phyloP scores from a whole-genome alignment of 1,140 invertebrate species.

The Penaeus japonicus region DNA sequence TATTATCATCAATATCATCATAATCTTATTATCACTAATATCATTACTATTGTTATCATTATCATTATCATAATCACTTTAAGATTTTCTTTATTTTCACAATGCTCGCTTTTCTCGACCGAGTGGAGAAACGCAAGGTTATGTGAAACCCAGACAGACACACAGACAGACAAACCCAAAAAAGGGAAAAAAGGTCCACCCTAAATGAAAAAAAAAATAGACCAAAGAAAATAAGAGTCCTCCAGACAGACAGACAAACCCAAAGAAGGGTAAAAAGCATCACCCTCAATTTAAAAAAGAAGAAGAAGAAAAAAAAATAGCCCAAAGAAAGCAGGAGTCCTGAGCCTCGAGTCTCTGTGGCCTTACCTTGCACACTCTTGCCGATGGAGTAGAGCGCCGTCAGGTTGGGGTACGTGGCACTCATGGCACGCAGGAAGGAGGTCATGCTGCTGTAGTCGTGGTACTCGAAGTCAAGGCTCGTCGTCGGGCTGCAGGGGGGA shows the following conservation, averaged over 20 bases:
- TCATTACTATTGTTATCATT: too few relatives aligned
- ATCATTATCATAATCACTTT: too few relatives aligned
- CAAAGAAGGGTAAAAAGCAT: neutral
- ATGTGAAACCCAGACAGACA: neutral
- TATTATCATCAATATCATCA: too few relatives aligned
- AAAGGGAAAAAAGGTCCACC: neutral
- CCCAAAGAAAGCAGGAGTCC: too few relatives aligned
- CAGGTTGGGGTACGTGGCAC: slow-evolving; percentile 81
- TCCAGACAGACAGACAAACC: neutral
- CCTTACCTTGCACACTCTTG: slow-evolving; percentile 86
- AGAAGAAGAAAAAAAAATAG: neutral
- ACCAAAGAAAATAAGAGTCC: neutral
- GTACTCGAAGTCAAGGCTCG: slow-evolving; percentile 79
- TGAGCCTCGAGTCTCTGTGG: neutral
- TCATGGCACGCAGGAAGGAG: slow-evolving; percentile 79
- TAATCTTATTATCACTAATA: too few relatives aligned
- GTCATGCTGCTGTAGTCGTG: slow-evolving; percentile 90
- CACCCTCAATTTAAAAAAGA: neutral
- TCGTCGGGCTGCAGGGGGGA: slow-evolving; percentile 29
- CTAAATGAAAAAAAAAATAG: neutral
- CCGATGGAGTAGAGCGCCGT: slow-evolving; percentile 91
- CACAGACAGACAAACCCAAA: neutral
- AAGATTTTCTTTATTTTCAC: neutral
- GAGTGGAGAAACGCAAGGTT: neutral
- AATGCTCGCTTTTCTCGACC: neutral